phyloP scores from a whole-genome alignment of 1,140 invertebrate species.

The Zeugodacus cucurbitae region DNA sequence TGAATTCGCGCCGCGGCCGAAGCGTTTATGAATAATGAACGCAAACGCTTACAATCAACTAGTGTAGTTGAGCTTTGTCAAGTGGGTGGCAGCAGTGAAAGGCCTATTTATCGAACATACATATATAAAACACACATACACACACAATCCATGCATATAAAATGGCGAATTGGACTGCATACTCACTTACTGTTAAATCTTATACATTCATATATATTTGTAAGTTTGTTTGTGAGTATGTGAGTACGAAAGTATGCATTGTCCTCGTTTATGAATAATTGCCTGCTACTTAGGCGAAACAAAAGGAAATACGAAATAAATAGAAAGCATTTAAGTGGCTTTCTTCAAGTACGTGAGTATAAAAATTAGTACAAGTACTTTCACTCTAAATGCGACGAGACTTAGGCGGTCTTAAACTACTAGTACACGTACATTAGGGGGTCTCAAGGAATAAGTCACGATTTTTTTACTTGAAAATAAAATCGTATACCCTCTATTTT shows the following conservation, averaged over 20 bases:
- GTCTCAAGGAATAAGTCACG: too few relatives aligned
- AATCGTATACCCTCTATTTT: too few relatives aligned
- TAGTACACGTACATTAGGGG: too few relatives aligned
- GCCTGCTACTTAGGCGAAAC: slow-evolving; percentile 7
- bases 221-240: background rate
- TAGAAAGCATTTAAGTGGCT: background rate
- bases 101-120: background rate
- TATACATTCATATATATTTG: background rate
- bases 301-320: background rate
- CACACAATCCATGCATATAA: background rate
- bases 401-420: too few relatives aligned
- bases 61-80: slow-evolving; percentile 36
- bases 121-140: background rate
- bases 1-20: slow-evolving; percentile 15
- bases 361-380: too few relatives aligned
- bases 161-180: background rate
- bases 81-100: slow-evolving; percentile 18
- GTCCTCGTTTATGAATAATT: background rate
- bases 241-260: background rate
- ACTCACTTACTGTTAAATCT: background rate
- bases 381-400: too few relatives aligned
- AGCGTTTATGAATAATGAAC: slow-evolving; percentile 31
- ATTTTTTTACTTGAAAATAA: too few relatives aligned
- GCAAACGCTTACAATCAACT: slow-evolving; percentile 35
- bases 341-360: background rate